Evolutionary conservation across 2,113 vertebrate species (phyloP).

Genomic region (Pogonocichla stellata): DNA sequence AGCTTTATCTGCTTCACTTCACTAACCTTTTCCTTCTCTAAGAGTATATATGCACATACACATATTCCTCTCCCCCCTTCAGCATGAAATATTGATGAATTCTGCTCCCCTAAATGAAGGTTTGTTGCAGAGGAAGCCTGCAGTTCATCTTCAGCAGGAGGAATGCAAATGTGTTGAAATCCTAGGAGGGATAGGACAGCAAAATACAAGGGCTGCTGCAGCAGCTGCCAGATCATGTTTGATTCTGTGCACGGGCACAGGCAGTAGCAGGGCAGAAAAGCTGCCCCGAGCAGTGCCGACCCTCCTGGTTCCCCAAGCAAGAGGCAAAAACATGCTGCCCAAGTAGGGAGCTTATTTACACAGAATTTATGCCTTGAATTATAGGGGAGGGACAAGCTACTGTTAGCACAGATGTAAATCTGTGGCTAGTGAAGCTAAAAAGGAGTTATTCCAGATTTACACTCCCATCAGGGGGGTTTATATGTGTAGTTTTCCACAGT

Average conservation of each 20-base stretch:
- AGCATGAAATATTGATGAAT: conserved; percentile 67
- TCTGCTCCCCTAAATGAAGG: conserved; percentile 37
- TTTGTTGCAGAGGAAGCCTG: conserved; percentile 19
- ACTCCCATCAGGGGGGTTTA: not conserved
- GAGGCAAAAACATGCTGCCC: not conserved
- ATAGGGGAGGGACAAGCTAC: not conserved
- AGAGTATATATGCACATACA: not conserved
- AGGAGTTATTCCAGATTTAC: conserved; percentile 30
- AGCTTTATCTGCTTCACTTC: not conserved
- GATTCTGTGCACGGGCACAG: not conserved
- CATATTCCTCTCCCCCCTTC: conserved; percentile 17
- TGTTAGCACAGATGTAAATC: conserved; percentile 19
- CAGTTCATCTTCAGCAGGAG: conserved; percentile 28
- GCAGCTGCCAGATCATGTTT: conserved; percentile 38
- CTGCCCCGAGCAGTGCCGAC: not conserved
- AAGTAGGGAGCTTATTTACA: not conserved
- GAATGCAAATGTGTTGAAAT: conserved; percentile 50
- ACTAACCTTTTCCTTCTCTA: conserved; percentile 2
- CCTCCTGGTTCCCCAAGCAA: not conserved
- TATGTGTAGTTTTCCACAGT: not conserved
- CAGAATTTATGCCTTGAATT: not conserved
- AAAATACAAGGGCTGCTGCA: not conserved
- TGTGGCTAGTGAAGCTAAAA: conserved; percentile 27
- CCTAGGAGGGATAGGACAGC: conserved; percentile 27
- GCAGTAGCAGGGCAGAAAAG: conserved; percentile 5